A percentile compares a stretch with the other conserved stretches of the same genome.
Evolutionary conservation across 2,113 vertebrate genomes (phyloP).

Genomic region (Oryzias celebensis): DNA sequence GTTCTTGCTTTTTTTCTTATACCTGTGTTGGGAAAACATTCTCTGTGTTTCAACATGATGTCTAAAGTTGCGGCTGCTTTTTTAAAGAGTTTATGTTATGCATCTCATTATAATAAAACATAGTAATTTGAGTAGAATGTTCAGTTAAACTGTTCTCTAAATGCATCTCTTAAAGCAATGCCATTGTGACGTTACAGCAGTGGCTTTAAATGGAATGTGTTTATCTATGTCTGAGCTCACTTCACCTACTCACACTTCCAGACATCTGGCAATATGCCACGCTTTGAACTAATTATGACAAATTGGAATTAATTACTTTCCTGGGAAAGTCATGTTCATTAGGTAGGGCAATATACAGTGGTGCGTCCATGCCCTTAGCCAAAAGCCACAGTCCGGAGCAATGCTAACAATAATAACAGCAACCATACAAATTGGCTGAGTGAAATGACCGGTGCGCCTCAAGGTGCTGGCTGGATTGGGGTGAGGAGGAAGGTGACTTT

Average conservation of each 20-base stretch:
- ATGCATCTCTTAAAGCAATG: no score
- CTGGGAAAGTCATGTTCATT: conserved; percentile 81
- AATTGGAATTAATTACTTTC: conserved; percentile 82
- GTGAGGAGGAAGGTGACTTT: conserved; percentile 69
- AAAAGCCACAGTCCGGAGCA: conserved; percentile 58
- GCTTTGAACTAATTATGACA: conserved; percentile 82
- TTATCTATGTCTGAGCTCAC: conserved; percentile 37
- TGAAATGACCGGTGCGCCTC: conserved; percentile 33
- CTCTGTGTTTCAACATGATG: no score
- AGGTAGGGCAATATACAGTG: conserved; percentile 73
- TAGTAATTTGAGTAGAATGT: no score
- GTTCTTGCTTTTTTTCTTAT: no score
- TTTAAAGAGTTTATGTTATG: no score
- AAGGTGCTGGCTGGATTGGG: conserved; percentile 24
- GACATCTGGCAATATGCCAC: conserved; percentile 52
- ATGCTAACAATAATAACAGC: conserved; percentile 71
- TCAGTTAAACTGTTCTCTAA: no score
- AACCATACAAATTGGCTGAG: conserved; percentile 68
- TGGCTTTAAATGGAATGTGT: conserved; percentile 37
- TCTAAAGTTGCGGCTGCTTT: no score
- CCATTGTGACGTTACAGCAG: not conserved
- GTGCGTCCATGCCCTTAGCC: conserved; percentile 63
- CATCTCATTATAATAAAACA: no score
- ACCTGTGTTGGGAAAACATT: no score
- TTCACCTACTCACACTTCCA: conserved; percentile 42